Percentiles rank a stretch among this genome's conserved stretches.
Evolutionary conservation across 2,888 invertebrate genomes (phyloP).

Genomic region (Drosophila subsilvestris): DNA sequence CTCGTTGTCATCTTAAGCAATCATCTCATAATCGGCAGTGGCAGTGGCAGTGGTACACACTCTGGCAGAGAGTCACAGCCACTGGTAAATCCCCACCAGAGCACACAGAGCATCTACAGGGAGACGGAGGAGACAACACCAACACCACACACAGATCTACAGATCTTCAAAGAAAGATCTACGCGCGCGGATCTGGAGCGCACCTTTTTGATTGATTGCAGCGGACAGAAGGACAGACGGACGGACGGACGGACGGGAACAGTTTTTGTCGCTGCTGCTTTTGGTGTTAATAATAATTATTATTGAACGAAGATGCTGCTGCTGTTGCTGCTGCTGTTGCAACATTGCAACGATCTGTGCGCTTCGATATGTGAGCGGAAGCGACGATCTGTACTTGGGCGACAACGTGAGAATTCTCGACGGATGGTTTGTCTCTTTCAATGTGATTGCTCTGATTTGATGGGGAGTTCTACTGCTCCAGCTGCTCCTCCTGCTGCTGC

Average conservation of each 20-base stretch:
- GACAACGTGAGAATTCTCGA: slow-evolving; percentile 51
- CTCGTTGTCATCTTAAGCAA: slow-evolving; percentile 78
- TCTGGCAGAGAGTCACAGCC: no score
- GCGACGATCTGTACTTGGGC: slow-evolving; percentile 22
- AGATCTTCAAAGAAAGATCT: slow-evolving; percentile 53
- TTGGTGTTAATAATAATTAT: slow-evolving; percentile 77
- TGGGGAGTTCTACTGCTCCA: neutral
- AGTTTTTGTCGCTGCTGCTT: slow-evolving; percentile 54
- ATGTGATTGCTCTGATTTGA: slow-evolving; percentile 1
- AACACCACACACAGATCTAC: slow-evolving; percentile 37
- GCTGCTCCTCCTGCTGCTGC: neutral
- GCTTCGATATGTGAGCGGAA: slow-evolving; percentile 8
- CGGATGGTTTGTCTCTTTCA: slow-evolving; percentile 27
- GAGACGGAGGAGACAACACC: no score
- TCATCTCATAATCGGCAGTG: slow-evolving; percentile 79
- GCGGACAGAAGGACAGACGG: slow-evolving; percentile 14
- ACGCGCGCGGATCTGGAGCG: slow-evolving; percentile 42
- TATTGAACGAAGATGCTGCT: slow-evolving; percentile 33
- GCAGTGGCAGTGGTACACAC: slow-evolving; percentile 51
- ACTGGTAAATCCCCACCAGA: slow-evolving; percentile 38
- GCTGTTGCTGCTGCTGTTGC: neutral
- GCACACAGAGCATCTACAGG: slow-evolving; percentile 25
- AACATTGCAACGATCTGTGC: slow-evolving; percentile 33
- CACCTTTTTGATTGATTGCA: slow-evolving; percentile 47
- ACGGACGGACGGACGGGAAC: slow-evolving; percentile 2